Conservation (phyloP, 2,888 invertebrate genomes). For the Lasioglossum calceatum region DNA sequence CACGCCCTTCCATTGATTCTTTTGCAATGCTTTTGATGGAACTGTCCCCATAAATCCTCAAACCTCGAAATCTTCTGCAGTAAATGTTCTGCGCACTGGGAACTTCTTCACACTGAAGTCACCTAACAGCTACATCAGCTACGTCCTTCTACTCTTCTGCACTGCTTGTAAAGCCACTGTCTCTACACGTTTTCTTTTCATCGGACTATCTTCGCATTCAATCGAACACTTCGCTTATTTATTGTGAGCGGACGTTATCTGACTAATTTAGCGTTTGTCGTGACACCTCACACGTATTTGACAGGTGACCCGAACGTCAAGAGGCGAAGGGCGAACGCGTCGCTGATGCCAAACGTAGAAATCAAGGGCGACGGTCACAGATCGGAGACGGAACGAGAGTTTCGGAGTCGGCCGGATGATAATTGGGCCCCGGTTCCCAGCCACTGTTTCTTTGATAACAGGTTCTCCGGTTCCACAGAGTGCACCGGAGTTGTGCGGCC, state of each 20-base stretch:
- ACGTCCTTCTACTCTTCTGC: background rate
- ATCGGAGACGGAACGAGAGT: constrained; percentile 40
- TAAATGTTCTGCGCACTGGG: background rate
- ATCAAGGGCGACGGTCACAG: constrained; percentile 39
- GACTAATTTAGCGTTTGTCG: background rate
- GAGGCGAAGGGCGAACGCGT: background rate
- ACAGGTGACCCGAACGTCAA: no score
- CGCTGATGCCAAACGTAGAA: background rate
- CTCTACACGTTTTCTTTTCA: background rate
- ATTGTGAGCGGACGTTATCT: background rate
- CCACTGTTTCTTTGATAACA: constrained; percentile 80
- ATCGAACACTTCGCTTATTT: background rate
- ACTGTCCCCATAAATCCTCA: background rate
- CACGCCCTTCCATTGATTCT: no score
- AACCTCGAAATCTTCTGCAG: background rate
- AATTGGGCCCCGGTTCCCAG: constrained; percentile 77
- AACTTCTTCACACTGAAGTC: background rate
- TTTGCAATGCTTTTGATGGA: no score
- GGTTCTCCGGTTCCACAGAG: constrained; percentile 75
- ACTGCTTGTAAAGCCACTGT: background rate
- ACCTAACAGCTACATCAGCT: background rate
- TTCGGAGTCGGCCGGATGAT: constrained; percentile 69
- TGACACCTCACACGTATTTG: background rate
- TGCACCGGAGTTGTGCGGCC: constrained; percentile 45
- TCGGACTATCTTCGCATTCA: background rate